Percentiles rank a stretch among this genome's conserved stretches.
phyloP scores from a whole-genome alignment of 2,888 invertebrate species.

The Chalcis sispes region DNA sequence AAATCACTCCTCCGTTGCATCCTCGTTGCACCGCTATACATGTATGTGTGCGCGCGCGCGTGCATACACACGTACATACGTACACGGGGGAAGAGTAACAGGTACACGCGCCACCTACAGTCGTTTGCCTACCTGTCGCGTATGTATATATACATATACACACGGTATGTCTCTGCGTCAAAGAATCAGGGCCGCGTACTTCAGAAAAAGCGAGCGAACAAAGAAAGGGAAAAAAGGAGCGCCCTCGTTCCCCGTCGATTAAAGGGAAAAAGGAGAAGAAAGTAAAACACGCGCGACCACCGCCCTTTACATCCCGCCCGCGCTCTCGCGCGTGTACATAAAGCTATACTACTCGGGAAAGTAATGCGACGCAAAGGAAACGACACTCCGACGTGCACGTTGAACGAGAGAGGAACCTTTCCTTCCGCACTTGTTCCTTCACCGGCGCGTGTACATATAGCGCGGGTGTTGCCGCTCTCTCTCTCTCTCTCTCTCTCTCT shows the following conservation, averaged over 20 bases:
- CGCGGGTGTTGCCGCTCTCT: background rate
- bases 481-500: too few species aligned
- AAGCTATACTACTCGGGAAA: too few species aligned
- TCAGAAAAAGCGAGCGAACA: constrained; percentile 13
- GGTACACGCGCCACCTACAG: constrained; percentile 52
- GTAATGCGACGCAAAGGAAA: background rate
- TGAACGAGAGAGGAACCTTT: constrained; percentile 36
- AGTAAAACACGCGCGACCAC: constrained; percentile 33
- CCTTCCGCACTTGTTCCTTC: constrained; percentile 7
- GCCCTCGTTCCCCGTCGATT: constrained; percentile 23
- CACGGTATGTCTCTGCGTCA: background rate
- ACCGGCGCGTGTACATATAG: background rate
- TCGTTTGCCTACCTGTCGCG: constrained; percentile 23
- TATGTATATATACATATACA: background rate
- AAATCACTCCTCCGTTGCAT: too few species aligned
- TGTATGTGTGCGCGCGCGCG: too few species aligned
- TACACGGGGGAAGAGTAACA: too few species aligned
- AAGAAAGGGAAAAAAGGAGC: constrained; percentile 26
- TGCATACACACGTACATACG: constrained; percentile 16
- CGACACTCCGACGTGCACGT: constrained; percentile 6
- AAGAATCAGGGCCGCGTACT: constrained; percentile 11
- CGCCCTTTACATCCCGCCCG: background rate
- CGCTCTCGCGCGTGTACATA: too few species aligned
- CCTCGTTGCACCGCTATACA: too few species aligned
- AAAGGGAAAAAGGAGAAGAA: constrained; percentile 17